These are phyloP conservation scores for Parapristionchus giblindavisi DNA, from an alignment of 2,888 invertebrate genomes.

Conservation along the genomic window DNA sequence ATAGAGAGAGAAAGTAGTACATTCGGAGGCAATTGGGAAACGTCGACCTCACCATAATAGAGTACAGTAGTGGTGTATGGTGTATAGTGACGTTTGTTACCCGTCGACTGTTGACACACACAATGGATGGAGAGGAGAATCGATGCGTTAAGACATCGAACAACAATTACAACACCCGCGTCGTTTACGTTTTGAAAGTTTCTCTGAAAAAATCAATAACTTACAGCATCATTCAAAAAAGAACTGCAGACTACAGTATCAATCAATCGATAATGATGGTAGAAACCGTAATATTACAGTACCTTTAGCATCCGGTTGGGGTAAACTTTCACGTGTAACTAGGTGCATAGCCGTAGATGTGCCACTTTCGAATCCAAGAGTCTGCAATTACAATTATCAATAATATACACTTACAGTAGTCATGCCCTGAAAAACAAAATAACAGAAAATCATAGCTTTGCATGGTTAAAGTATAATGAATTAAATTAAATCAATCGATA, in stretches of 20 bases:
- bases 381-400: constrained; percentile 18
- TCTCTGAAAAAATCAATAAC: constrained; percentile 56
- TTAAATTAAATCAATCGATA: too few relatives aligned
- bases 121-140: constrained; percentile 1
- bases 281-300: not conserved
- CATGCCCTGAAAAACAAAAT: too few relatives aligned
- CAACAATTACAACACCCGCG: constrained; percentile 64
- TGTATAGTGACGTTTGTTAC: not conserved
- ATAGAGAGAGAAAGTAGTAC: too few relatives aligned
- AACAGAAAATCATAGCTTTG: too few relatives aligned
- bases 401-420: too few relatives aligned
- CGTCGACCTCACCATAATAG: constrained; percentile 20
- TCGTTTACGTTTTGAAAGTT: constrained; percentile 63
- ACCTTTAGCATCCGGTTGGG: constrained; percentile 85
- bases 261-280: not conserved
- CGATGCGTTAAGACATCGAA: constrained; percentile 15
- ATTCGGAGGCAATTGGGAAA: constrained; percentile 19
- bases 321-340: constrained; percentile 97
- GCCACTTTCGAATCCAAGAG: constrained; percentile 92
- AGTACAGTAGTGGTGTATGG: constrained; percentile 16
- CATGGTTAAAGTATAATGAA: too few relatives aligned
- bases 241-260: not conserved
- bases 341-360: constrained; percentile 99
- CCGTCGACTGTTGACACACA: too few relatives aligned
- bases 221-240: not conserved